These are phyloP conservation scores for Trogon melanurus DNA, from an alignment of 2,113 vertebrate genomes.

Conservation along the genomic window DNA sequence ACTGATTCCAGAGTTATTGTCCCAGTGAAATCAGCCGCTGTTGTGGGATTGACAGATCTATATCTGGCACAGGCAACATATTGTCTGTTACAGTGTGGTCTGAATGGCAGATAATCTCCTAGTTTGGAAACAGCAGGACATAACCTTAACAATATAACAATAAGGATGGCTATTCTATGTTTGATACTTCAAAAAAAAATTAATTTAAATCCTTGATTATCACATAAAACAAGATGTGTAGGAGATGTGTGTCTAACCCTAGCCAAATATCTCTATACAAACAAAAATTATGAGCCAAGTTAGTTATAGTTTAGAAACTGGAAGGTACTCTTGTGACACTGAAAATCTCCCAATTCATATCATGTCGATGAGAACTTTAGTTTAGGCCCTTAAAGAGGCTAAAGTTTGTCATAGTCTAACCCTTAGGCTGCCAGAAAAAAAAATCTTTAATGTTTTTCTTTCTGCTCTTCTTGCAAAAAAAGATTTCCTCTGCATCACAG, in stretches of 20 bases:
- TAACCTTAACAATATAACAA: not conserved
- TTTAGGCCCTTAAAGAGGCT: not conserved
- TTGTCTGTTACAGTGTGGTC: not conserved
- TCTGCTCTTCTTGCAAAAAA: not conserved
- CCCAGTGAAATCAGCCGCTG: not conserved
- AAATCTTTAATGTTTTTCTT: not conserved
- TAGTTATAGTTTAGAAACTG: not conserved
- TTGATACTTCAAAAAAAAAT: not conserved
- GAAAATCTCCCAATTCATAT: not conserved
- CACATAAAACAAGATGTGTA: not conserved
- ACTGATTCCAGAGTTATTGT: not conserved
- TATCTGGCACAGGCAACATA: not conserved
- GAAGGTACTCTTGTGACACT: not conserved
- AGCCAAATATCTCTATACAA: not conserved
- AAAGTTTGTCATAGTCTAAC: not conserved
- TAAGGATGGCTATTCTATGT: not conserved
- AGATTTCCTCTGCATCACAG: not conserved
- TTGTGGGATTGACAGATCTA: not conserved
- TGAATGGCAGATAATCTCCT: not conserved
- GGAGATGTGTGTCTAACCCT: not conserved
- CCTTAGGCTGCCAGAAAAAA: not conserved
- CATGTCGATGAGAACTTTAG: not conserved
- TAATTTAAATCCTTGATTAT: not conserved
- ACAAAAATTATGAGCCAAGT: not conserved
- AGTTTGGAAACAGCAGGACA: not conserved